These are phyloP conservation scores for Dicentrarchus labrax DNA, from an alignment of 2,113 vertebrate genomes.

Conservation along the genomic window DNA sequence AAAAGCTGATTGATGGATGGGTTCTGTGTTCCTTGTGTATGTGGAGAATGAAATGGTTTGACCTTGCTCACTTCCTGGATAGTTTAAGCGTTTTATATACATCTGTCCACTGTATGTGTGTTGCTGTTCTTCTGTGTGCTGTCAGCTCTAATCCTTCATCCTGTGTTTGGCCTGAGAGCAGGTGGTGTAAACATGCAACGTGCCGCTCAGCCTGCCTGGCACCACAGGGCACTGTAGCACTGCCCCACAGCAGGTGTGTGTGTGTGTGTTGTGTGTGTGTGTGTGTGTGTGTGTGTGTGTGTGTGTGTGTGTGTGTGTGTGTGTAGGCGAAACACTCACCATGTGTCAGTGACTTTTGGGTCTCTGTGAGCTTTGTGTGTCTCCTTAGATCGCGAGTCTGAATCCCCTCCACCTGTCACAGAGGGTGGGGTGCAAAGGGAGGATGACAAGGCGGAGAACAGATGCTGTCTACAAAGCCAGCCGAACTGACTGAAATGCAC, in stretches of 20 bases:
- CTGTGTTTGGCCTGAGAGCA: conserved; percentile 72
- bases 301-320: conserved; percentile 41
- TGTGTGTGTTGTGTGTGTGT: conserved; percentile 32
- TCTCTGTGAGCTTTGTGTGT: conserved; percentile 21
- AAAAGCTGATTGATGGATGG: conserved; percentile 33
- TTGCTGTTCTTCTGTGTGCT: conserved; percentile 48
- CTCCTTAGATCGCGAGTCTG: conserved; percentile 42
- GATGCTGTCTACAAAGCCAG: conserved; percentile 78
- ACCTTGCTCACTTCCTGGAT: conserved; percentile 35
- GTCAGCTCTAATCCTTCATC: conserved; percentile 65
- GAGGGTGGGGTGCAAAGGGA: conserved; percentile 71
- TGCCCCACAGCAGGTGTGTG: conserved; percentile 76
- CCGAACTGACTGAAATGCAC: conserved; percentile 54
- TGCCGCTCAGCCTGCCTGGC: conserved; percentile 73
- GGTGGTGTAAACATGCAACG: conserved; percentile 71
- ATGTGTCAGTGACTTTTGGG: conserved; percentile 70
- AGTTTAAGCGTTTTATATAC: conserved; percentile 31
- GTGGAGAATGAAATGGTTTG: conserved; percentile 17
- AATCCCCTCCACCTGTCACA: conserved; percentile 81
- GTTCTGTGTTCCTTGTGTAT: conserved; percentile 10
- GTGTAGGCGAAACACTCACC: conserved; percentile 48
- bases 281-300: conserved; percentile 53
- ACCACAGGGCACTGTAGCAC: conserved; percentile 61
- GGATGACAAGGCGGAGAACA: conserved; percentile 72
- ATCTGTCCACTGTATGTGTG: conserved; percentile 53